These are phyloP conservation scores for Sicus ferrugineus DNA, from an alignment of 2,888 invertebrate genomes.

Conservation along the genomic window DNA sequence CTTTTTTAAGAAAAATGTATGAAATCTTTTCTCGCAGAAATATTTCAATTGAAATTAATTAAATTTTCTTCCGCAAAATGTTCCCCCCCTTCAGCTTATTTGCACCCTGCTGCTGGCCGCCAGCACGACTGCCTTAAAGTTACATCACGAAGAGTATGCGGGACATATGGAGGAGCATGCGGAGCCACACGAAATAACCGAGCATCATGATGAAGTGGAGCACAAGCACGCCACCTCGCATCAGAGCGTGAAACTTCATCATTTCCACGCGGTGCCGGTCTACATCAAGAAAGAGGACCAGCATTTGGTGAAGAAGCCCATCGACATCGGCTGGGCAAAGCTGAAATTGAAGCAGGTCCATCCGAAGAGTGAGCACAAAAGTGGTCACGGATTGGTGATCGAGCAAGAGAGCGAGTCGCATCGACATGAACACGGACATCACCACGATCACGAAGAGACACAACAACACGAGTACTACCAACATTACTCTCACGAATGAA, in stretches of 20 bases:
- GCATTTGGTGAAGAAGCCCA: conserved; percentile 71
- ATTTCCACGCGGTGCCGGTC: conserved; percentile 75
- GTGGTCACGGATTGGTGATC: conserved; percentile 69
- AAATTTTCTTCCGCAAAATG: not conserved
- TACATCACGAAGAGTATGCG: conserved; percentile 45
- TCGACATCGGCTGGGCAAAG: conserved; percentile 71
- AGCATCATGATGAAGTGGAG: conserved; percentile 70
- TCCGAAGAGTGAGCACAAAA: conserved; percentile 70
- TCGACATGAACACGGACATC: conserved; percentile 57
- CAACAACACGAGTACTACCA: conserved; percentile 60
- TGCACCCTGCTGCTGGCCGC: conserved; percentile 45
- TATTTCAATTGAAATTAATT: conserved; percentile 14
- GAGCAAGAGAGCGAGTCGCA: conserved; percentile 67
- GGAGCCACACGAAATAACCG: conserved; percentile 64
- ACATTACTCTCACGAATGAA: conserved; percentile 38
- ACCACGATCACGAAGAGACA: conserved; percentile 57
- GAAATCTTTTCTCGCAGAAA: not conserved
- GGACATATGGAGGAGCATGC: conserved; percentile 49
- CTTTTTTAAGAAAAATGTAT: not conserved
- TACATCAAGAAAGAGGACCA: conserved; percentile 75
- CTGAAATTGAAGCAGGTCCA: conserved; percentile 70
- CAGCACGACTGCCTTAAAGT: conserved; percentile 50
- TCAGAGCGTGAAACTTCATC: conserved; percentile 75
- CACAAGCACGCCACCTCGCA: conserved; percentile 75
- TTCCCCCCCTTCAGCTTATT: conserved; percentile 49